Conservation (phyloP, 1,140 invertebrate species). For the Fopius arisanus region DNA sequence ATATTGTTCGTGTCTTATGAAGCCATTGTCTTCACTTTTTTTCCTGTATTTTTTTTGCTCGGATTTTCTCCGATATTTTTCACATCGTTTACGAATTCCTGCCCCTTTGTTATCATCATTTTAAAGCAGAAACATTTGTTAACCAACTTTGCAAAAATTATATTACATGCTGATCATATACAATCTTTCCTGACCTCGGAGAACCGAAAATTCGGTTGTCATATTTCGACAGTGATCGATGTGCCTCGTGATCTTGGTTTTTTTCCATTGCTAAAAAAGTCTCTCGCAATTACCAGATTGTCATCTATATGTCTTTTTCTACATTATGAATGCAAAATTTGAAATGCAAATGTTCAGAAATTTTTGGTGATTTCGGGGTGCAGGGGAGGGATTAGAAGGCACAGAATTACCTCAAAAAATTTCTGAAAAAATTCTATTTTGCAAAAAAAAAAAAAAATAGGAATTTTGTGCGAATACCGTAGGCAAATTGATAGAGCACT, state of each 20-base stretch:
- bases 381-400: too few species aligned
- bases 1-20: neutral
- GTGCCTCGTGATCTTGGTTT: neutral
- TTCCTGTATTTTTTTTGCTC: neutral
- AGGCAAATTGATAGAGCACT: neutral
- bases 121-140: neutral
- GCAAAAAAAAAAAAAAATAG: too few species aligned
- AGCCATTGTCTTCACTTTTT: neutral
- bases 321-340: too few species aligned
- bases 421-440: too few species aligned
- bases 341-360: too few species aligned
- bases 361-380: too few species aligned
- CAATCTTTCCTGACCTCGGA: slow-evolving; percentile 35
- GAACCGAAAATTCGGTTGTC: slow-evolving; percentile 24
- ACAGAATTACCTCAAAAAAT: too few species aligned
- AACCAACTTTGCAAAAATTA: neutral
- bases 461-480: too few species aligned
- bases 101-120: neutral
- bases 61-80: neutral
- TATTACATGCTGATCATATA: slow-evolving; percentile 12
- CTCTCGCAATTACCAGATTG: neutral
- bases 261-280: neutral
- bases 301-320: too few species aligned
- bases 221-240: neutral
- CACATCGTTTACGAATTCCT: neutral